These are phyloP conservation scores for Scophthalmus maximus DNA, from an alignment of 2,113 vertebrate genomes.

Conservation along the genomic window DNA sequence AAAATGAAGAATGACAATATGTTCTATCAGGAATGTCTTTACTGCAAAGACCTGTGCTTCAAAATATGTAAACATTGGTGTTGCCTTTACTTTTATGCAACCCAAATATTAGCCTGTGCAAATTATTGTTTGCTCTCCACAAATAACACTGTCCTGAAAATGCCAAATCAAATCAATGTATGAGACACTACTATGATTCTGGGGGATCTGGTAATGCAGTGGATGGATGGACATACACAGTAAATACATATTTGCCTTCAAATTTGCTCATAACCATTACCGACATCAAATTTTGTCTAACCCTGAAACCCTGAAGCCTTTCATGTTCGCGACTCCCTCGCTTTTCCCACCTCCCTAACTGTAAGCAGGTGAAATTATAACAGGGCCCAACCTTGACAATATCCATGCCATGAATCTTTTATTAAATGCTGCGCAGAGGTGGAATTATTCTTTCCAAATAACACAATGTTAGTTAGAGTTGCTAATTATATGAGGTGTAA, in stretches of 20 bases:
- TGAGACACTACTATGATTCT: not conserved
- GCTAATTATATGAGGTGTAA: slow-evolving; percentile 30
- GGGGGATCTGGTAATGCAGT: not conserved
- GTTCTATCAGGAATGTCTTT: no score
- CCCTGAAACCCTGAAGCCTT: no score
- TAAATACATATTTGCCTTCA: not conserved
- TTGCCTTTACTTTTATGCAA: no score
- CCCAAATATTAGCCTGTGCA: not conserved
- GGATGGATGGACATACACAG: not conserved
- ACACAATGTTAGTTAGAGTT: not conserved
- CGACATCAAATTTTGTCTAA: not conserved
- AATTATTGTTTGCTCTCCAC: slow-evolving; percentile 2
- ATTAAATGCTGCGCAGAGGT: not conserved
- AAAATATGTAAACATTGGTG: no score
- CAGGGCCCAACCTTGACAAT: not conserved
- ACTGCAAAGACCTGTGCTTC: not conserved
- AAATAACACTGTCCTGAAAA: not conserved
- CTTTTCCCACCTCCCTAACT: slow-evolving; percentile 12
- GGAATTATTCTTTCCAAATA: slow-evolving; percentile 3
- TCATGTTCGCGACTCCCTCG: no score
- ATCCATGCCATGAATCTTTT: not conserved
- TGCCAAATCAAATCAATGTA: not conserved
- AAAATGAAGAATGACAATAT: no score
- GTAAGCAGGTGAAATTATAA: slow-evolving; percentile 6
- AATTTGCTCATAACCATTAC: not conserved